Base-by-base conservation (phyloP, 92 coral and sea anemone genomes). In the Anthopleura xanthogrammica region DNA sequence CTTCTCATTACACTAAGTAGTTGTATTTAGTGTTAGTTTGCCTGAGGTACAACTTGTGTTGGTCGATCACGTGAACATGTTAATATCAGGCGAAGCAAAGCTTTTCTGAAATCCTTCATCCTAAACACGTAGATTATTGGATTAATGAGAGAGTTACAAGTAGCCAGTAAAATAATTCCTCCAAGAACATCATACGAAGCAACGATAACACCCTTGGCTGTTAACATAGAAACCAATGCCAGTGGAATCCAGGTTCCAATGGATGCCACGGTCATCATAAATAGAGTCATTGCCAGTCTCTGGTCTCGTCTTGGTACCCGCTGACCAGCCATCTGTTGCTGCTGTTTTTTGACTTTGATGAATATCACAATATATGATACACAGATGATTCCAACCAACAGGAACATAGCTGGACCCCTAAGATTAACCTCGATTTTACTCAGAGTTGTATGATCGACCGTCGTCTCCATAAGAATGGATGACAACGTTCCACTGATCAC, bases 191-290 rank as follows among this genome's bases (percentile, higher is more conserved):
- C 8, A 16, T 42, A 29, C 36, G 36, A 29, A 29, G 36, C 36
- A 29, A 29, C 36, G 36, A 29, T 29, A 29, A 29, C 36, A 29
- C 36, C 36, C 36, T 29, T 29, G 36, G 36, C 36, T 29, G 36
- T 29, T 29, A 29, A 29, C 36, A 29, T 42, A 12, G 78, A 17
- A 43, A 75, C 78, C 19, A 75, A 42, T 19, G 57, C 24, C 52
- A 75, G 57, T 75, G 78, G 78, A 36, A 75, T 16, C 78, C 78
- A 75, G 78, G 78, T 50, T 23, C 17, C 57, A n/a, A 75, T 17
- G 9, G 78, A 75, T 75, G 57, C 78, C 55, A 75, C 23, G 57
- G 78, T 75, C 78, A 75, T 36, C 0, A 75, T 75, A 6, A 43
- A 75, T n/a, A 75, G 78, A 43, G 78, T 75, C 78, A 43, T 75